Percentiles rank a stretch among this genome's conserved stretches.
Conservation (phyloP, 2,888 invertebrate genomes). For the Tipula unca region DNA sequence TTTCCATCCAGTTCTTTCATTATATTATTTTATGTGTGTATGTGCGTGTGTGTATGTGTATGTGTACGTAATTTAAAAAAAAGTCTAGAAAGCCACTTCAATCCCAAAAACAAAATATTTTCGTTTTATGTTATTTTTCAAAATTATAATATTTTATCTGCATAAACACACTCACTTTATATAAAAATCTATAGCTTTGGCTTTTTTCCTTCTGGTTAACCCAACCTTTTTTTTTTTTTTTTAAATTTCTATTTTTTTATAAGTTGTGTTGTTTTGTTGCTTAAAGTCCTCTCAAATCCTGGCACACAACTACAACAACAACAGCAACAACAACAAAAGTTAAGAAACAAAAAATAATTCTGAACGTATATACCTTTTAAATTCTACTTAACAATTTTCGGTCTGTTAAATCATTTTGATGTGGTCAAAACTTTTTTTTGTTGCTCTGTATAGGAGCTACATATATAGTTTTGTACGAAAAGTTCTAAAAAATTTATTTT, state of each 20-base stretch:
- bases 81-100: not conserved
- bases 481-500: not conserved
- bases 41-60: not conserved
- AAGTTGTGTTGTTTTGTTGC: not conserved
- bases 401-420: conserved; percentile 8
- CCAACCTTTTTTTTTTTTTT: not conserved
- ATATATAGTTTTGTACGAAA: not conserved
- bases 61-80: not conserved
- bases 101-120: not conserved
- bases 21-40: not conserved
- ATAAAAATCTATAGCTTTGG: not conserved
- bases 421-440: not conserved
- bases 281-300: not conserved
- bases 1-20: not conserved
- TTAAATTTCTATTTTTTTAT: not conserved
- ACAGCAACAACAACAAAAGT: not conserved
- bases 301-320: not conserved
- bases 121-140: not conserved
- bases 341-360: not conserved
- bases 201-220: conserved; percentile 1
- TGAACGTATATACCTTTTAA: not conserved
- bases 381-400: not conserved
- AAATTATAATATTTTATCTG: not conserved
- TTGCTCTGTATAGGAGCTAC: not conserved
- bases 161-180: not conserved